Base-by-base conservation (phyloP, 2,888 invertebrate species). In the Dilophus febrilis region DNA sequence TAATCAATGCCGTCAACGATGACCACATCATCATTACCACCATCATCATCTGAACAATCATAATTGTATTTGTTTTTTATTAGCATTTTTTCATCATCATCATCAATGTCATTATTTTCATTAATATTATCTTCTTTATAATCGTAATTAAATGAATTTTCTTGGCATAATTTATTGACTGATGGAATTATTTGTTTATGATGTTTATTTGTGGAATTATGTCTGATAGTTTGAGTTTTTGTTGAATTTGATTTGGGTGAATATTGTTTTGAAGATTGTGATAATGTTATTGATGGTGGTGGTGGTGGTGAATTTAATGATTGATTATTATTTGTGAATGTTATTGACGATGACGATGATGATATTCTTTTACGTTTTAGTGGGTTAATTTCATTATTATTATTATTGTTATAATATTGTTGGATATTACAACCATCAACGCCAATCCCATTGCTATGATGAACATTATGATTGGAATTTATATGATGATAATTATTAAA, bases 241-340 rank as follows among this genome's bases (percentile, higher is more conserved):
- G n/a, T n/a, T n/a, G n/a, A n/a, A n/a, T n/a, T n/a, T n/a, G n/a
- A n/a, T n/a, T n/a, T n/a, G n/a, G n/a, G n/a, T n/a, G n/a, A n/a
- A n/a, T n/a, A n/a, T n/a, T n/a, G n/a, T n/a, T n/a, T 40, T 18
- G 27, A 37, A 13, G 36, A 39, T 40, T 5, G 35, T 32, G 7
- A 32, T 40, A 30, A 41, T 30, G 35, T 28, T 28, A 30, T 19
- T 3, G 30, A 45, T 26, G 42, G 41, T 27, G 42, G 26, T 30
- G 64, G 41, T 38, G 64, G 65, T 3, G 66, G 66, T 2, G 66
- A 66, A n/a, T n/a, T n/a, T n/a, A n/a, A n/a, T 5, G 64, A 53
- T 7, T 66, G 65, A 65, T n/a, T n/a, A n/a, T n/a, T 17, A 44
- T 35, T 45, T 62, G 53, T 48, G 58, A 56, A 38, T 59, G 16